Evolutionary conservation across 2,113 vertebrate genomes (phyloP).

Genomic region (Lethenteron reissneri): DNA sequence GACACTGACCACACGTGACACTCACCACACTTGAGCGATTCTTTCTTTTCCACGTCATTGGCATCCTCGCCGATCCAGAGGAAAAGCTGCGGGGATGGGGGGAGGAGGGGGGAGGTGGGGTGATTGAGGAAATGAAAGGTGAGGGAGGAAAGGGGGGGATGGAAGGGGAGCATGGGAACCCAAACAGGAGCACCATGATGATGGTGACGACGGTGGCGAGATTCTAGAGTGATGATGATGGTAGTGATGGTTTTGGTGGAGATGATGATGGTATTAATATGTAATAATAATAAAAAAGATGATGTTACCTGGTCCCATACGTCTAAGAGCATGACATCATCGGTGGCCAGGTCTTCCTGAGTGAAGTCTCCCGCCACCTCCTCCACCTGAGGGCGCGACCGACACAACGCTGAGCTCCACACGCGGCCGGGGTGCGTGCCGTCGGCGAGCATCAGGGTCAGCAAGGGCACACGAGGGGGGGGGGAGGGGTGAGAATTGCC

Average conservation of each 20-base stretch:
- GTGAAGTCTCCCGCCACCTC: slow-evolving; percentile 72
- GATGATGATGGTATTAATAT: too few species aligned
- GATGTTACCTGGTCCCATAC: slow-evolving; percentile 57
- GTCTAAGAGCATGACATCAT: slow-evolving; percentile 76
- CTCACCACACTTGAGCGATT: slow-evolving; percentile 60
- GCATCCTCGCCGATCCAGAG: slow-evolving; percentile 91
- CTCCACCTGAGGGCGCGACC: slow-evolving; percentile 33
- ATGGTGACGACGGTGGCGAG: background rate
- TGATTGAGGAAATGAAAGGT: background rate
- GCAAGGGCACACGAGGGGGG: too few species aligned
- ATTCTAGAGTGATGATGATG: background rate
- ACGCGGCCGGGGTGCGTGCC: too few species aligned
- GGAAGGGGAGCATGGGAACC: too few species aligned
- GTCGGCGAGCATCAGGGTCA: too few species aligned
- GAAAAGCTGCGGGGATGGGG: slow-evolving; percentile 38
- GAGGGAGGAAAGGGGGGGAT: too few species aligned
- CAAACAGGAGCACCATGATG: too few species aligned
- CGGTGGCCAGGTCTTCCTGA: slow-evolving; percentile 72
- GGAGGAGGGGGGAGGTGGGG: background rate
- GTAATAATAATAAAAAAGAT: too few species aligned
- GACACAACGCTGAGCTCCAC: too few species aligned
- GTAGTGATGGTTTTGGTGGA: too few species aligned
- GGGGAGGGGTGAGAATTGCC: too few species aligned
- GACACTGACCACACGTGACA: slow-evolving; percentile 35
- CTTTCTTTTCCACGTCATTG: slow-evolving; percentile 72